phyloP scores from a whole-genome alignment of 2,797 vertebrate species.

The Sebastes oblongus region DNA sequence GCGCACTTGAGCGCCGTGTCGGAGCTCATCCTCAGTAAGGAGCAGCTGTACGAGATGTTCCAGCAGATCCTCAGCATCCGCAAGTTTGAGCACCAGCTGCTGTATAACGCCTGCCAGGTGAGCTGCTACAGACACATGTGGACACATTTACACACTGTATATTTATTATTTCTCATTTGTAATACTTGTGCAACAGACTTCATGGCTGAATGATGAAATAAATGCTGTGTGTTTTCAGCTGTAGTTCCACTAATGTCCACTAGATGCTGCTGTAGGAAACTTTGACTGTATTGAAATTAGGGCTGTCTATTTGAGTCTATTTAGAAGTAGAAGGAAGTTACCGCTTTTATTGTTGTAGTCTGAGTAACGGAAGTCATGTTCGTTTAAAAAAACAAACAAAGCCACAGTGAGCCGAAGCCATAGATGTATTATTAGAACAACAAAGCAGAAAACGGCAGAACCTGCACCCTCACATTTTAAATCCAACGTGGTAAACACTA shows the following conservation, averaged over 20 bases:
- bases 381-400: no score
- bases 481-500: no score
- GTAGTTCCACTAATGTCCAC: neutral
- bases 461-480: no score
- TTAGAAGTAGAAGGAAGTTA: no score
- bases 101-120: constrained; percentile 98
- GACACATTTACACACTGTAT: neutral
- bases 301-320: no score
- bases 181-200: no score
- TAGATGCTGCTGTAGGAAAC: neutral
- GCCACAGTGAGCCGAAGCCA: no score
- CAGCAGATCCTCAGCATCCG: constrained; percentile 96
- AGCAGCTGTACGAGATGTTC: constrained; percentile 98
- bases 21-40: constrained; percentile 97
- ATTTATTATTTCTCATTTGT: neutral
- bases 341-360: no score
- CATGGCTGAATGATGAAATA: neutral
- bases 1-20: constrained; percentile 87
- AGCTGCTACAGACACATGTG: constrained; percentile 1
- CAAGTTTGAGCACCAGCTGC: constrained; percentile 97
- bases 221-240: neutral
- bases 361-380: no score
- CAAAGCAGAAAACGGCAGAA: no score
- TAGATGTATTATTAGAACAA: no score
- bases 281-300: neutral